phyloP scores from a whole-genome alignment of 2,113 vertebrate species.

The Tinamus guttatus region DNA sequence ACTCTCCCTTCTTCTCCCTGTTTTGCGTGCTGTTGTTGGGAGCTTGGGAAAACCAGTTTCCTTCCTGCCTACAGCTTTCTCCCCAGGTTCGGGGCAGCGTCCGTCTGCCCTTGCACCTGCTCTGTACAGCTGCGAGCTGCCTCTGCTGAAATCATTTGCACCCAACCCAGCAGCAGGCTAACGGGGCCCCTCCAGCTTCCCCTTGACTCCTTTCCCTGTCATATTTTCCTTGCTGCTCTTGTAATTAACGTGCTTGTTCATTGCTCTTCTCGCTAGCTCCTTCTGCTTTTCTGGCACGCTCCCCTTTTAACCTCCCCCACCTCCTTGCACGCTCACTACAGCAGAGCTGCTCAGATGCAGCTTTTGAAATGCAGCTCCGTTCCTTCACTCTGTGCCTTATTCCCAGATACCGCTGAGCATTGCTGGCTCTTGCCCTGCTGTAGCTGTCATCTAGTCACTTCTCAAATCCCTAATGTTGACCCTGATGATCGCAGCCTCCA shows the following conservation, averaged over 20 bases:
- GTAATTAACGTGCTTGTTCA: slow-evolving; percentile 75
- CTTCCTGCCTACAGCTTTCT: slow-evolving; percentile 79
- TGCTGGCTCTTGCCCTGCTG: not conserved
- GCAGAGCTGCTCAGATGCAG: not conserved
- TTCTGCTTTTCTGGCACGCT: slow-evolving; percentile 47
- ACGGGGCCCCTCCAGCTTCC: slow-evolving; percentile 70
- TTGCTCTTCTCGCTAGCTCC: not conserved
- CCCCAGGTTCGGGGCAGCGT: slow-evolving; percentile 71
- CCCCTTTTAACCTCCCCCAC: not conserved
- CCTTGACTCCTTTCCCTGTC: slow-evolving; percentile 53
- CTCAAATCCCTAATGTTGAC: not conserved
- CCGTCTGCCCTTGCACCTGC: slow-evolving; percentile 79
- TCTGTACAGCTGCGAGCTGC: slow-evolving; percentile 78
- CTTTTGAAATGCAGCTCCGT: not conserved
- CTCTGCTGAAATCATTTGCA: slow-evolving; percentile 79
- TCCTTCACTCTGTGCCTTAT: not conserved
- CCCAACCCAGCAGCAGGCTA: slow-evolving; percentile 74
- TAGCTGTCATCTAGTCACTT: not conserved
- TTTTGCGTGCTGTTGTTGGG: slow-evolving; percentile 66
- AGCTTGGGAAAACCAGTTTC: slow-evolving; percentile 82
- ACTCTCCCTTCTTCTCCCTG: slow-evolving; percentile 15
- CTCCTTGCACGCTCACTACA: not conserved
- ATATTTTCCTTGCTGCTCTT: slow-evolving; percentile 71
- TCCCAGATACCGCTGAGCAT: not conserved
- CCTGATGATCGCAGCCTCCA: not conserved